These are phyloP conservation scores for Noctua comes DNA, from an alignment of 2,888 invertebrate genomes.

Conservation along the genomic window DNA sequence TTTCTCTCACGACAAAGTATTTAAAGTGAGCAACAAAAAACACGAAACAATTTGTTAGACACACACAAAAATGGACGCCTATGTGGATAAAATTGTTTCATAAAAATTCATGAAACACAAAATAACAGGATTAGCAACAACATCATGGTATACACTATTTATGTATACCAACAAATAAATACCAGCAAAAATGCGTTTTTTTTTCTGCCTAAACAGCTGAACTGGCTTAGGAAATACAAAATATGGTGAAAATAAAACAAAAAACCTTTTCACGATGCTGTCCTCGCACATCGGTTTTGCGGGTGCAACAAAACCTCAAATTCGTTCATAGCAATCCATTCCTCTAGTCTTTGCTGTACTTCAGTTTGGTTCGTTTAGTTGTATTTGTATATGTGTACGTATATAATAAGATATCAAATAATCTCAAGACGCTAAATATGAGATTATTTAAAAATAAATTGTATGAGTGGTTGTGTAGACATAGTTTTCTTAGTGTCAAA, in stretches of 20 bases:
- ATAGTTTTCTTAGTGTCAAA: too few relatives aligned
- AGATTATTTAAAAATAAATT: too few relatives aligned
- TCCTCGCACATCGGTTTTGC: not conserved
- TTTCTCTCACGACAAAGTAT: not conserved
- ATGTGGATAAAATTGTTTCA: slow-evolving; percentile 8
- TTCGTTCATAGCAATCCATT: not conserved
- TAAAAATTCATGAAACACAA: not conserved
- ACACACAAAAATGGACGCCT: slow-evolving; percentile 3
- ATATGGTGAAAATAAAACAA: not conserved
- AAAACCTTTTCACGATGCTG: not conserved
- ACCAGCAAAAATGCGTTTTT: not conserved
- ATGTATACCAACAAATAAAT: not conserved
- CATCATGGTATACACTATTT: not conserved
- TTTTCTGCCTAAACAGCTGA: not conserved
- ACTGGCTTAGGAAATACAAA: not conserved
- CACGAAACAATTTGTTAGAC: slow-evolving; percentile 8
- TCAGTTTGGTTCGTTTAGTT: too few relatives aligned
- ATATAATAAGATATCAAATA: too few relatives aligned
- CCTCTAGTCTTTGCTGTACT: not conserved
- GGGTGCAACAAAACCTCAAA: slow-evolving; percentile 3
- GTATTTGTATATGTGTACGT: too few relatives aligned
- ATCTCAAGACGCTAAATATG: too few relatives aligned
- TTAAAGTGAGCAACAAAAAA: slow-evolving; percentile 10
- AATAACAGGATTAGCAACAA: not conserved
- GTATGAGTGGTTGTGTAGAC: too few relatives aligned